Conservation (phyloP, 1,140 invertebrate species). For the Trachymyrmex septentrionalis region DNA sequence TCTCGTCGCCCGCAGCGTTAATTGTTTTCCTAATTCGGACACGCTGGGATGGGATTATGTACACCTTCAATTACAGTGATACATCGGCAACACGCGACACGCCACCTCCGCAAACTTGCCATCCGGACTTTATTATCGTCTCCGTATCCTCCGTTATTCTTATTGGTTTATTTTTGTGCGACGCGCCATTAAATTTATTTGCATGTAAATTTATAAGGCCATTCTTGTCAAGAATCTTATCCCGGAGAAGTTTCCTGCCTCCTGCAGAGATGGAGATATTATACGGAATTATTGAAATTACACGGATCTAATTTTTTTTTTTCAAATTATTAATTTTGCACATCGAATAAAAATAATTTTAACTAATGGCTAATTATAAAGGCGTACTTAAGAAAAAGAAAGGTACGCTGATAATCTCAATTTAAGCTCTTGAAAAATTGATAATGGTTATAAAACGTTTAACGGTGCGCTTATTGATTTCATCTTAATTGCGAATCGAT, state of each 20-base stretch:
- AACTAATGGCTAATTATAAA: not conserved
- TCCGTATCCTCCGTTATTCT: not conserved
- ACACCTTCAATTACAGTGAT: constrained; percentile 69
- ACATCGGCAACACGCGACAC: constrained; percentile 65
- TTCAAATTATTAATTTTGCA: too few species aligned
- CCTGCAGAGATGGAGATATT: not conserved
- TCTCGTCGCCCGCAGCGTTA: constrained; percentile 55
- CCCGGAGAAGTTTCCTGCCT: not conserved
- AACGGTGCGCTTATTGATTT: constrained; percentile 38
- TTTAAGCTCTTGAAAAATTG: not conserved
- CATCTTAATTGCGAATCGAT: constrained; percentile 36
- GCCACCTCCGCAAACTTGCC: constrained; percentile 36
- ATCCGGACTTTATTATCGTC: constrained; percentile 33
- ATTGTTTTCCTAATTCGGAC: constrained; percentile 75
- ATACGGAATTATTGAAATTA: constrained; percentile 29
- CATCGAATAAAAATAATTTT: not conserved
- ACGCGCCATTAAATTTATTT: constrained; percentile 49
- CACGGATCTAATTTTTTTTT: constrained; percentile 19
- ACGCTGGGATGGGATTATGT: constrained; percentile 61
- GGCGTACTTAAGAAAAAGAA: not conserved
- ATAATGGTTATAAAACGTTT: not conserved
- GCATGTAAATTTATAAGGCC: constrained; percentile 45
- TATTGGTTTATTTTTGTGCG: constrained; percentile 31
- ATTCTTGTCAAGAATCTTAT: constrained; percentile 15
- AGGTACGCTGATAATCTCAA: not conserved